Conservation (phyloP, 2,888 invertebrate species). For the Pocota personata region DNA sequence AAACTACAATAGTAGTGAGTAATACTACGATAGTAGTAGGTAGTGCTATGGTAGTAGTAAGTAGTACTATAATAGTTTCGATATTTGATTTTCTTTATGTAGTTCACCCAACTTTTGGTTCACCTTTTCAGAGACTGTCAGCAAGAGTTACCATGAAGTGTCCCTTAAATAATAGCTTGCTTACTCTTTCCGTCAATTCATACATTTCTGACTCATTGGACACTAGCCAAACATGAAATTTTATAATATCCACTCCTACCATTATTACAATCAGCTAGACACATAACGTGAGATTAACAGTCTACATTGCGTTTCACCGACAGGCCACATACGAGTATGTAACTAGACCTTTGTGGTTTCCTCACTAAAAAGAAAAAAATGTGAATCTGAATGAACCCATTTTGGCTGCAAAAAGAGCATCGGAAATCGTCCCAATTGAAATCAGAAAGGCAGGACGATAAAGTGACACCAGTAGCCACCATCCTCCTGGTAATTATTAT, state of each 20-base stretch:
- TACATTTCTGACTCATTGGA: no score
- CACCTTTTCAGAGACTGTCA: no score
- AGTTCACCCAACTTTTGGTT: no score
- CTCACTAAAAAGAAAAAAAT: background rate
- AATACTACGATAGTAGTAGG: no score
- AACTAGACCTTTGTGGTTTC: background rate
- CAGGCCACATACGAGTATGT: background rate
- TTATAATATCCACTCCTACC: background rate
- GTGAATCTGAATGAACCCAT: background rate
- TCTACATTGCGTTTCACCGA: background rate
- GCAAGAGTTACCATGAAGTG: no score
- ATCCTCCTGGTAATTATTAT: constrained; percentile 15
- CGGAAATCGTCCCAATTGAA: background rate
- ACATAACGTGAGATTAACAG: background rate
- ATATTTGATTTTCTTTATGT: no score
- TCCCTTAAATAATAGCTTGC: no score
- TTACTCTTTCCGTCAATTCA: no score
- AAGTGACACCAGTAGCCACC: constrained; percentile 24
- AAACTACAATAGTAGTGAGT: no score
- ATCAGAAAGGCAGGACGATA: background rate
- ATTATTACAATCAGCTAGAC: background rate
- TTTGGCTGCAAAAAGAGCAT: background rate
- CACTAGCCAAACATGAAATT: background rate
- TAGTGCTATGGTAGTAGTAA: no score
- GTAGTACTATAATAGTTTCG: no score